phyloP scores from a whole-genome alignment of 2,797 vertebrate species.

The Fringilla coelebs region DNA sequence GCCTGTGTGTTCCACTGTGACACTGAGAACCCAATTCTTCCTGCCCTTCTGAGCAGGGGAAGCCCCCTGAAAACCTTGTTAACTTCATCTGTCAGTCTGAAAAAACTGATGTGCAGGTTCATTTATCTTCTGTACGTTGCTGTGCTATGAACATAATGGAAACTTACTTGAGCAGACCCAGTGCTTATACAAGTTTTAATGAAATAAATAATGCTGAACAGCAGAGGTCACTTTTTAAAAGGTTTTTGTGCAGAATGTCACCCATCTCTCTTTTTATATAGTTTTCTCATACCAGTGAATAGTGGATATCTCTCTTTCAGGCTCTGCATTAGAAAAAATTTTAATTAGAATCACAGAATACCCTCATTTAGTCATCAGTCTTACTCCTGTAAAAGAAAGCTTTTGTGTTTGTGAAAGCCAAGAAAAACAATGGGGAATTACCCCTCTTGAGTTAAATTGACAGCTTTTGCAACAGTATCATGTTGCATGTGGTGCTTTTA shows the following conservation, averaged over 20 bases:
- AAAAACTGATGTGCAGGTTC: neutral
- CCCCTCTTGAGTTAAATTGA: neutral
- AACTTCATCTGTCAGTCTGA: neutral
- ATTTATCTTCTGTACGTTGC: neutral
- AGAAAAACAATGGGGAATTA: conserved; percentile 27
- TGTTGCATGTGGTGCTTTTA: conserved; percentile 9
- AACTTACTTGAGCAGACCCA: neutral
- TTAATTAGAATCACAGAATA: neutral
- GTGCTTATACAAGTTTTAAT: neutral
- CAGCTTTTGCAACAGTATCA: conserved; percentile 30
- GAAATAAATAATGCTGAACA: conserved; percentile 6
- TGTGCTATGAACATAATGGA: neutral
- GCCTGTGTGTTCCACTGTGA: neutral
- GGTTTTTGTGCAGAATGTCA: neutral
- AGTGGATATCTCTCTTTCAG: neutral
- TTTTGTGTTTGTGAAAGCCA: conserved; percentile 33
- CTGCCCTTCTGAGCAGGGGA: neutral
- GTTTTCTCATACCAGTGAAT: neutral
- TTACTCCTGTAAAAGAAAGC: conserved; percentile 10
- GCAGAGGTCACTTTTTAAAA: neutral
- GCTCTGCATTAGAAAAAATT: conserved; percentile 3
- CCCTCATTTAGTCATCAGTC: neutral
- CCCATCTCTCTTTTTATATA: neutral
- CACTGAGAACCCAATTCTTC: neutral
- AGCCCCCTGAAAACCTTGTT: neutral